A percentile compares a stretch with the other conserved stretches of the same genome.
Conservation (phyloP, 2,113 vertebrate genomes). For the Mesitornis unicolor region DNA sequence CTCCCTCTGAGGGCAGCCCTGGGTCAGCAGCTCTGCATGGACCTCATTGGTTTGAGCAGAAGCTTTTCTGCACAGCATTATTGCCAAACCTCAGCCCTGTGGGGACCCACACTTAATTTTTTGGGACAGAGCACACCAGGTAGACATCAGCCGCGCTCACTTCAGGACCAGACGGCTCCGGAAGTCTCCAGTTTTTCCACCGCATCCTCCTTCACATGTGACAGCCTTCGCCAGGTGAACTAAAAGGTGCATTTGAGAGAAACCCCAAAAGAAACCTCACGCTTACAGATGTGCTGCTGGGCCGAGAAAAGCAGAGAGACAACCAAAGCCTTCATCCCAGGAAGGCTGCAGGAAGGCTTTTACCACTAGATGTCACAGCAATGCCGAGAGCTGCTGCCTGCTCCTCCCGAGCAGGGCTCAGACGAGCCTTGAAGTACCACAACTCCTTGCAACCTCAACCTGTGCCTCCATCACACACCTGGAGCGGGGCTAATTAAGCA, state of each 20-base stretch:
- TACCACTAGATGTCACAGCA: constrained; percentile 64
- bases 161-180: not conserved
- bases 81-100: not conserved
- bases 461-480: not conserved
- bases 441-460: not conserved
- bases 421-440: too few species aligned
- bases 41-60: not conserved
- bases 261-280: accelerated
- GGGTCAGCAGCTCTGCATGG: not conserved
- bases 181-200: not conserved
- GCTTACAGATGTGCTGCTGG: not conserved
- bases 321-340: not conserved
- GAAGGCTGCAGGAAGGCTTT: not conserved
- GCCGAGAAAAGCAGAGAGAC: not conserved
- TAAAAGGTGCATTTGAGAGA: not conserved
- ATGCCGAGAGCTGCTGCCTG: not conserved
- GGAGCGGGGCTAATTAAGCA: too few species aligned
- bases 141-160: not conserved
- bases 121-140: not conserved
- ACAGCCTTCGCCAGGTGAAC: not conserved
- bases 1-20: not conserved
- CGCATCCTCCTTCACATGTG: not conserved
- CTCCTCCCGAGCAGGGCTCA: not conserved
- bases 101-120: not conserved
- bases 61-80: not conserved